Conservation (phyloP, 1,140 invertebrate species). For the Druon quercuslanigerum region DNA sequence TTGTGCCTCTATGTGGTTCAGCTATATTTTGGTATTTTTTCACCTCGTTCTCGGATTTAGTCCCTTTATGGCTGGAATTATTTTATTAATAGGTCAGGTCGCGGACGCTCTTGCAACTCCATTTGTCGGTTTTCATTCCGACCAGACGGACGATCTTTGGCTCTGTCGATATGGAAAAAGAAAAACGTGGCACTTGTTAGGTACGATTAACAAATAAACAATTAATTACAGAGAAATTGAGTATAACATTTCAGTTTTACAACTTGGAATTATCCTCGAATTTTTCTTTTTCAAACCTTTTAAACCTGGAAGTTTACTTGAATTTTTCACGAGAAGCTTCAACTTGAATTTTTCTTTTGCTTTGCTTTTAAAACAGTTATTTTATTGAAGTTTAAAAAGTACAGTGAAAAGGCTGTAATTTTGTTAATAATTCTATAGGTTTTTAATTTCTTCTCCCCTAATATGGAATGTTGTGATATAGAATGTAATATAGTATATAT, state of each 20-base stretch:
- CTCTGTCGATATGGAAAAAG: slow-evolving; percentile 86
- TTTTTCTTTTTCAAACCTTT: too few relatives aligned
- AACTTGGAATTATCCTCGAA: too few relatives aligned
- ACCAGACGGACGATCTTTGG: slow-evolving; percentile 81
- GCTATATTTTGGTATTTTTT: slow-evolving; percentile 95
- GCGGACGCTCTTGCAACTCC: slow-evolving; percentile 93
- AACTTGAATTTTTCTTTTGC: too few relatives aligned
- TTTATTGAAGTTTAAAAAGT: too few relatives aligned
- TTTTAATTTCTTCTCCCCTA: too few relatives aligned
- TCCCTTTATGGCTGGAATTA: slow-evolving; percentile 83
- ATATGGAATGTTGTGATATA: too few relatives aligned
- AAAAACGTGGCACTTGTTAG: slow-evolving; percentile 95
- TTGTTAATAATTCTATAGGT: too few relatives aligned
- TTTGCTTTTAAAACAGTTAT: too few relatives aligned
- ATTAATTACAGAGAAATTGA: background rate
- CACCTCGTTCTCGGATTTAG: slow-evolving; percentile 89
- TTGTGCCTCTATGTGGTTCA: slow-evolving; percentile 98
- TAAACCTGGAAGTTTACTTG: too few relatives aligned
- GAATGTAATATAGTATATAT: too few relatives aligned
- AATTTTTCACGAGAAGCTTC: too few relatives aligned
- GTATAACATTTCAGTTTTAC: background rate
- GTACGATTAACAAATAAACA: slow-evolving; percentile 74
- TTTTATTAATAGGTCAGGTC: slow-evolving; percentile 91
- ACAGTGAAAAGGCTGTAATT: too few relatives aligned
- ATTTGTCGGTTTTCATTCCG: slow-evolving; percentile 91